Base-by-base conservation (phyloP, 92 coral and sea anemone genomes). In the Porites lobata region DNA sequence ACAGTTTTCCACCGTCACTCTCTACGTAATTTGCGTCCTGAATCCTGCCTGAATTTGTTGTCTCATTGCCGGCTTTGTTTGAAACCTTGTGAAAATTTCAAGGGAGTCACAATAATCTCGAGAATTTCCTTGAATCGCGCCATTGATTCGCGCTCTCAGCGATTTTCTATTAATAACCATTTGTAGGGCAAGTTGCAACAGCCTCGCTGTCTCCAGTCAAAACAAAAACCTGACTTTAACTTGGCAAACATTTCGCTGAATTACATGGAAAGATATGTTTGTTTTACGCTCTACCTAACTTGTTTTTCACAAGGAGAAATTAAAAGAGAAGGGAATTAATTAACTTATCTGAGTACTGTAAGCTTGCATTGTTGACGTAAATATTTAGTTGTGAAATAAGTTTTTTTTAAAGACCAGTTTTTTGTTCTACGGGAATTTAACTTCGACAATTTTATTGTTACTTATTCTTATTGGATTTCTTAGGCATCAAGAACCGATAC, bases 41-140 rank as follows among this genome's bases (percentile, higher is more conserved):
- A 17, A 14, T 11, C n/a, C n/a, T n/a, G n/a, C n/a, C n/a, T n/a
- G n/a, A n/a, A n/a, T n/a, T 18, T 62, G 65, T 71, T 82, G 86
- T 69, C 75, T 22, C 54, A 2, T 32, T 82, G 86, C 86, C 86
- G 78, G 86, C 86, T 54, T 82, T 82, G 86, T 82, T 56, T 19
- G 1, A 2, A 21, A 14, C 29, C 75, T 14, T 56, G 14, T 82
- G 69, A n/a, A 13, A 82, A 82, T 74, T 32, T 54, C 38, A 54
- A 54, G 22, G 53, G 53, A 62, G 74, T 81, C 87, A 50, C 80
- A 73, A 50, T 22, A 6, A 84, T 84, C 65, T 65, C 69, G 50
- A 71, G 38, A 8, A 73, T 84, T 84, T 84, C 87, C 87, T 73
- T 22, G 58, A 19, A 7, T 7, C 86, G 51, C 69, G 54, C 87